Evolutionary conservation across 2,888 invertebrate genomes (phyloP).

Genomic region (Oligia strigilis): DNA sequence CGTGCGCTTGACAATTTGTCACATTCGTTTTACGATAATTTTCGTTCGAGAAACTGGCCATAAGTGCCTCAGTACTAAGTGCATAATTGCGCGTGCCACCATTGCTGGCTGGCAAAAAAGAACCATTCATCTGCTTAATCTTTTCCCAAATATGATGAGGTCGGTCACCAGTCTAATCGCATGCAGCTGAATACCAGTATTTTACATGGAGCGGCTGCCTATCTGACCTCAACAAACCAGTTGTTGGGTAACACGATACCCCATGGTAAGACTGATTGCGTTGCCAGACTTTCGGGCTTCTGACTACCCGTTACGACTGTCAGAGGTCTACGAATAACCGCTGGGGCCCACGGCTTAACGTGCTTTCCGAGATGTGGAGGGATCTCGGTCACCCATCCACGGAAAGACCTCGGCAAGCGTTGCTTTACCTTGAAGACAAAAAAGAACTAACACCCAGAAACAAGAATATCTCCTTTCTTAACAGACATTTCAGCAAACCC

Average conservation of each 20-base stretch:
- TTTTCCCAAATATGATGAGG: neutral
- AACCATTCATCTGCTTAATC: neutral
- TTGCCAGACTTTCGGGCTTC: neutral
- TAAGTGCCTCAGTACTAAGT: neutral
- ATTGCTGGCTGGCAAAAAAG: neutral
- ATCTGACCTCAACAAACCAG: neutral
- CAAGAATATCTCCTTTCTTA: conserved; percentile 12
- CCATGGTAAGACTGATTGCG: neutral
- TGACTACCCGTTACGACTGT: neutral
- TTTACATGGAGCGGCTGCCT: neutral
- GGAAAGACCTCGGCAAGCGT: neutral
- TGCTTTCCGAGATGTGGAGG: neutral
- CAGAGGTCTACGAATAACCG: neutral
- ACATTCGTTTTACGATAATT: neutral
- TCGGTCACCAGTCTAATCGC: neutral
- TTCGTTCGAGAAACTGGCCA: neutral
- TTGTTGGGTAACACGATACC: neutral
- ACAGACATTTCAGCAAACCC: conserved; percentile 7
- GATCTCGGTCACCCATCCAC: neutral
- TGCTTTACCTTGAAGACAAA: neutral
- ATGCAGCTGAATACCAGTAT: neutral
- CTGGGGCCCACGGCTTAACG: neutral
- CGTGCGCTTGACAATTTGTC: neutral
- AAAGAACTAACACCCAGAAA: neutral
- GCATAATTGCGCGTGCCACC: too few relatives aligned